Percentiles rank a stretch among this genome's conserved stretches.
Conservation (phyloP, 1,140 invertebrate genomes). For the Chelonus insularis region DNA sequence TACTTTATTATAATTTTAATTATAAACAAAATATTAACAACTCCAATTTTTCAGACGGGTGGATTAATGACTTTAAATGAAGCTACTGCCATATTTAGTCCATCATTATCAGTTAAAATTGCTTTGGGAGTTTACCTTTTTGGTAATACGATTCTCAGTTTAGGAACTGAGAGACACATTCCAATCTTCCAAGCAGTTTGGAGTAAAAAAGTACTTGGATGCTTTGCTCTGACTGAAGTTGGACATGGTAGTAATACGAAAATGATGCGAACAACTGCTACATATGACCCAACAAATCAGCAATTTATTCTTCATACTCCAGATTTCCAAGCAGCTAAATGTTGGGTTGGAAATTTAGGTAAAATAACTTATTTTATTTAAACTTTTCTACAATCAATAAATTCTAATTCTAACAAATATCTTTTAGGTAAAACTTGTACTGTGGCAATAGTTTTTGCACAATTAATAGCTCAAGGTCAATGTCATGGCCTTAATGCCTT, state of each 20-base stretch:
- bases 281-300: conserved; percentile 72
- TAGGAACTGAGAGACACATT: conserved; percentile 81
- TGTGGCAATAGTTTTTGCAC: conserved; percentile 87
- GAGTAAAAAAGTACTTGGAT: conserved; percentile 74
- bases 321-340: conserved; percentile 85
- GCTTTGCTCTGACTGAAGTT: conserved; percentile 85
- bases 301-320: conserved; percentile 82
- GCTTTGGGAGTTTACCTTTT: conserved; percentile 73
- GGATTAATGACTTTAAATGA: conserved; percentile 73
- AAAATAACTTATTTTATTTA: conserved; percentile 22
- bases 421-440: conserved; percentile 79
- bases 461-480: conserved; percentile 74
- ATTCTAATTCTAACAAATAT: no score
- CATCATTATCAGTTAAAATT: conserved; percentile 74
- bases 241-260: conserved; percentile 85
- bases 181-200: conserved; percentile 74
- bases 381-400: neutral
- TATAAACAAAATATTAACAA: neutral
- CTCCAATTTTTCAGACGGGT: conserved; percentile 61
- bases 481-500: conserved; percentile 82
- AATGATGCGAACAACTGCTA: conserved; percentile 81
- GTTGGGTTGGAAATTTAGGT: conserved; percentile 76
- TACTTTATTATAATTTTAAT: no score
- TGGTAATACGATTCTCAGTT: conserved; percentile 71
- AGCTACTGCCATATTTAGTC: conserved; percentile 68